Base-by-base conservation (phyloP, 2,113 vertebrate species). In the Gnathonemus echidnorhynchus region DNA sequence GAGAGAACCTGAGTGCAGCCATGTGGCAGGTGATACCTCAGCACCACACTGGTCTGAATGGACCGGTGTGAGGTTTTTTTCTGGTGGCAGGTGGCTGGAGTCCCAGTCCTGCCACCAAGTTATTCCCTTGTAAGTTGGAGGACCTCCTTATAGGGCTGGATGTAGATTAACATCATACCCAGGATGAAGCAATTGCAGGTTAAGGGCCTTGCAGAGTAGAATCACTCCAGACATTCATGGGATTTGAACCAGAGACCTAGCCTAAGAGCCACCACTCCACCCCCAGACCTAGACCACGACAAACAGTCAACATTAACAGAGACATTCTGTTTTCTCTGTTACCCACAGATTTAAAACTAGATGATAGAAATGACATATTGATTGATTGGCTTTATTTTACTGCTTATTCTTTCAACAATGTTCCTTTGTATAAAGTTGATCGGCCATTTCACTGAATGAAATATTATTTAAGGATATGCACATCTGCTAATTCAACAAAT, bases 401-500 rank as follows among this genome's bases (percentile, higher is more conserved):
- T 83, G 35, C 0, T 83, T 42, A 45, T 56, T 70, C 45, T 90
- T 85, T 77, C 84, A 85, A 46, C 87, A 46, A 66, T 88, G 88
- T 49, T 89, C 45, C 24, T 52, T 90, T 85, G 90, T 91, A 93
- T 83, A 92, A 92, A 27, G 62, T 31, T 27, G n/a, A 58, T 85
- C 92, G 91, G 91, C 91, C 91, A 90, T 92, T 91, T 89, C 93
- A 85, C 87, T 90, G 92, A 89, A 92, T 93, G 91, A 93, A 95
- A 94, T 93, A 21, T 46, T n/a, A 86, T n/a, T 48, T n/a, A 1
- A 48, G 46, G 39, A 83, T 45, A 83, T 21, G 27, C 35, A 80
- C 27, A 42, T 45, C 5, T 39, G 39, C 19, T 2, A 83, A 19
- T 45, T 45, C 31, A 83, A 83, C 13, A 42, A 19, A 42, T 4